phyloP scores from a whole-genome alignment of 2,113 vertebrate species.

The Dermatemys mawii region DNA sequence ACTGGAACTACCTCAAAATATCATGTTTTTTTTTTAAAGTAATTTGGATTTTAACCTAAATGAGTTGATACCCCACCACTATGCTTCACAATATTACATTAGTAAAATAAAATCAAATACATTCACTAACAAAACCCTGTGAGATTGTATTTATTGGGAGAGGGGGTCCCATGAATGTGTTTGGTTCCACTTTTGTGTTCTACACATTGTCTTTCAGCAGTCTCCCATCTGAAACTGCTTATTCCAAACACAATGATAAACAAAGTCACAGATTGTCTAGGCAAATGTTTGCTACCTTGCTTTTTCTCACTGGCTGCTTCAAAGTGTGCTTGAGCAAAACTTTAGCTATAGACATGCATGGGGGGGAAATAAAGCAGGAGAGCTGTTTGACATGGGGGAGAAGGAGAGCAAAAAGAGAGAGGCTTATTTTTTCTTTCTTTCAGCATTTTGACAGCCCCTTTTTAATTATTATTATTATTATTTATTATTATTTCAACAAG shows the following conservation, averaged over 20 bases:
- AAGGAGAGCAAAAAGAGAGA: not conserved
- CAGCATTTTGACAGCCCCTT: not conserved
- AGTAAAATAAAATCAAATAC: conserved; percentile 4
- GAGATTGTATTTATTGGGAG: conserved; percentile 46
- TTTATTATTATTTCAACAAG: not conserved
- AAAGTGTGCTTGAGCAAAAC: not conserved
- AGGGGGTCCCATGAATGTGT: not conserved
- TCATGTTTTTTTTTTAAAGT: not conserved
- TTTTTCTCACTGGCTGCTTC: conserved; percentile 18
- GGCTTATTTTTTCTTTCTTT: not conserved
- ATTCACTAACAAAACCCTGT: conserved; percentile 22
- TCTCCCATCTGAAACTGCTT: not conserved
- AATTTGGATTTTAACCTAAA: not conserved
- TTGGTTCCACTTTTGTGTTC: conserved; percentile 18
- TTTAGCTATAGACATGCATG: not conserved
- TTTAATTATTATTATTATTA: too few species aligned
- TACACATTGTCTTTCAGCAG: conserved; percentile 1
- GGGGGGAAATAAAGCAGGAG: not conserved
- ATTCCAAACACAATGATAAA: conserved; percentile 19
- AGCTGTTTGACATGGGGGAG: not conserved
- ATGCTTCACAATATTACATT: conserved; percentile 11
- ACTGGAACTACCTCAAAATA: not conserved
- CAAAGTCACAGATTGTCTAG: conserved; percentile 29
- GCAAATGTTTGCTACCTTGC: not conserved
- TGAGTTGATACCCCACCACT: not conserved